Evolutionary conservation across 2,797 vertebrate genomes (phyloP), one percentile per base, ranked within the genome.

Genomic region (Gadopsis marmoratus): DNA sequence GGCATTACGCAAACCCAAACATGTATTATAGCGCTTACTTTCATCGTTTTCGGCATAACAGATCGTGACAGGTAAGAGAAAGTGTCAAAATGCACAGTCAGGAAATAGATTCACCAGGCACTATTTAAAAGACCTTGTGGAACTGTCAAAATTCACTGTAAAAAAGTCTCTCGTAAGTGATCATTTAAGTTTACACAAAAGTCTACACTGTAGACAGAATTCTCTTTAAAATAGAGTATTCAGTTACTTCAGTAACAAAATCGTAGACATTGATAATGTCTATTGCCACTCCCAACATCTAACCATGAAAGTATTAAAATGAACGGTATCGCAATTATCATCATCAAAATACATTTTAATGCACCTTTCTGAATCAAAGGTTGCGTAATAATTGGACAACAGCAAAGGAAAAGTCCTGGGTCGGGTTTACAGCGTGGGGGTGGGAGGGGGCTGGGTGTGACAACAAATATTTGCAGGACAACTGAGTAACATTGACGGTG

Each of bases 381-480:
- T 69, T 72, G 11, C 2, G 50, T 74, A 48, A 60, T 35, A 14
- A 45, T 3, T 54, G 26, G 33, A 75, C 4, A 26, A 13, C 29
- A 65, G 4, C 33, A 43, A 41, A 59, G 13, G 17, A 2, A 8
- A 66, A 43, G 48, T 23, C 3, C 5, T 62, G 66, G 59, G 50
- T 11, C 16, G 16, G 41, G 19, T 53, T 55, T n/a, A 47, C 21
- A 39, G 7, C 26, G 45, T 37, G 47, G 10, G 33, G 69, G 37
- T 48, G 66, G 53, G 23, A 31, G 63, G 21, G 35, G 58, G n/a
- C 23, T 45, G n/a, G 45, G 47, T 19, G 37, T 50, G 19, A 63
- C 31, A 48, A 50, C 73, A 83, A 69, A 74, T 80, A 74, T 74
- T 74, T 78, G 53, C 35, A 56, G 50, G 26, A 59, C 67, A 45